A percentile compares a stretch with the other conserved stretches of the same genome.
These are phyloP conservation scores for Saguinus imperator DNA, from an alignment of 2,113 vertebrate species.

Conservation along the genomic window DNA sequence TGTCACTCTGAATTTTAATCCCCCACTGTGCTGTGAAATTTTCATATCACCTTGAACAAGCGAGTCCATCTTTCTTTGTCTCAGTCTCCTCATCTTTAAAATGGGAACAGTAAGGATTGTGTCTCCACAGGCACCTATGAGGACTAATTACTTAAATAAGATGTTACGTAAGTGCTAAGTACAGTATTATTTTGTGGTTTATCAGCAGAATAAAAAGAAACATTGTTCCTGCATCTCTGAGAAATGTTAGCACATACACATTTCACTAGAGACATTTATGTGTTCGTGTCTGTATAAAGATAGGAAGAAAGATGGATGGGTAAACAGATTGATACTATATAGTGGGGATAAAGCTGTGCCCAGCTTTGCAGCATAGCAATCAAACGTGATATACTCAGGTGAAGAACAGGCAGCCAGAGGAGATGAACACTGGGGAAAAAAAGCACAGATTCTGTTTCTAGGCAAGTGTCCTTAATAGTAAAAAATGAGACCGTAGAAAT, in stretches of 20 bases:
- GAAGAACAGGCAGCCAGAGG: constrained; percentile 7
- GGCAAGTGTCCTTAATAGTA: constrained; percentile 72
- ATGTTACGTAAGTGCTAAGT: background rate
- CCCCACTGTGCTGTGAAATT: background rate
- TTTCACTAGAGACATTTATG: background rate
- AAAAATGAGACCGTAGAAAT: constrained; percentile 74
- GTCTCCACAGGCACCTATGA: background rate
- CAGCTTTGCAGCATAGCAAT: constrained; percentile 48
- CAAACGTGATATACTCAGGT: constrained; percentile 62
- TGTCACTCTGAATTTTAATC: constrained; percentile 21
- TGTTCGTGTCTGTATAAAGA: background rate
- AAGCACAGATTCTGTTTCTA: constrained; percentile 58
- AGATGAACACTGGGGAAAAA: constrained; percentile 63
- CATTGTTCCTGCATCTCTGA: background rate
- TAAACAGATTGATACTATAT: constrained; percentile 5
- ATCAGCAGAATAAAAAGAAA: constrained; percentile 6
- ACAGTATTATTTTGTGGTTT: background rate
- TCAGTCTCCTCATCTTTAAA: constrained; percentile 47
- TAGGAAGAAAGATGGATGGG: constrained; percentile 16
- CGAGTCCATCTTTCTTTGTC: background rate
- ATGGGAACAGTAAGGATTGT: background rate
- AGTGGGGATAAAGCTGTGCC: constrained; percentile 36
- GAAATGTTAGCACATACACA: background rate
- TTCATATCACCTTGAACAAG: background rate
- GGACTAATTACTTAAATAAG: background rate